Evolutionary conservation across 2,113 vertebrate species (phyloP), one percentile per base, ranked within the genome.

Genomic region (Emydura subglobosa): DNA sequence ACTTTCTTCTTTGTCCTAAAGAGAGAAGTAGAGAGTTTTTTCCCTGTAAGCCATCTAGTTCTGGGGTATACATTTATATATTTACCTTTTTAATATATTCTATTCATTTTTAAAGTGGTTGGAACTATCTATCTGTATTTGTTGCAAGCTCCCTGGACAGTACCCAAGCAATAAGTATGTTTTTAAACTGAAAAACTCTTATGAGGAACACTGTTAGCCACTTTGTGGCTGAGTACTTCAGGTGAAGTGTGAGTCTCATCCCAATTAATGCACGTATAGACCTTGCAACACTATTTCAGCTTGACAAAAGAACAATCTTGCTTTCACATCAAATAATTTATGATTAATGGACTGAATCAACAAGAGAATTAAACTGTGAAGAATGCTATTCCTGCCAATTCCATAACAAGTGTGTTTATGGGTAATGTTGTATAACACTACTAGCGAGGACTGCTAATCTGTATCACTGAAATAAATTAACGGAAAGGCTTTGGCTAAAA

Each of bases 401-500:
- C 79, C 25, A 22, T 86, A 91, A 55, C 34, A 91, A 91, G 83
- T 51, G 47, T 74, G 72, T 79, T 95, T 87, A 42, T 7, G 16
- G 85, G 42, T 65, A 85, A 85, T 49, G 34, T 95, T 94, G 86
- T 92, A 79, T 95, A 92, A 91, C 31, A 72, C 51, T 76, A 55
- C 29, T 44, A 81, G 79, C 81, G 83, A 16, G 12, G 83, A 89
- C 59, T 84, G 50, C 76, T 89, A 86, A 24, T 93, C 65, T 90
- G 53, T 34, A 22, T 91, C 88, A 88, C 51, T 57, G 82, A 95
- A 94, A 95, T 93, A 93, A 95, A 95, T 95, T 93, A 96, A 76
- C 54, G 91, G 89, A 80, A 85, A 80, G 80, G 57, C 85, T 96
- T 96, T 92, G 65, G n/a, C 86, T 94, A 47, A 83, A 96, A 84